phyloP scores from a whole-genome alignment of 2,888 invertebrate genomes.

The Mimachlamys varia region DNA sequence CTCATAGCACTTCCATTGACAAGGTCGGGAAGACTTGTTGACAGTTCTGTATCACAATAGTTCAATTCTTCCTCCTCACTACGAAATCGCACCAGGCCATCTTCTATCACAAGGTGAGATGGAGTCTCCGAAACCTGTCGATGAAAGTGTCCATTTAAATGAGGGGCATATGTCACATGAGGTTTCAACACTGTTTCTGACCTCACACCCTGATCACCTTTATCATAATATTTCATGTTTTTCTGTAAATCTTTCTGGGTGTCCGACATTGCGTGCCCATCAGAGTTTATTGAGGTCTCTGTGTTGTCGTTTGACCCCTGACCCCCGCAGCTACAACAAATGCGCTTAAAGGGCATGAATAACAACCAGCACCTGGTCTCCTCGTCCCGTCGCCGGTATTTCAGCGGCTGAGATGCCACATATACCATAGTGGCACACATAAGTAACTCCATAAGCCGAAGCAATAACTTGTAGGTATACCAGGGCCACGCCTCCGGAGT shows the following conservation, averaged over 20 bases:
- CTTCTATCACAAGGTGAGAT: conserved; percentile 92
- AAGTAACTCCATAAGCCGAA: conserved; percentile 92
- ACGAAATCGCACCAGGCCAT: conserved; percentile 93
- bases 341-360: conserved; percentile 56
- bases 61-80: conserved; percentile 85
- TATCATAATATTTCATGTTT: conserved; percentile 43
- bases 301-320: conserved; percentile 46
- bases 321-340: conserved; percentile 54
- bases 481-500: conserved; percentile 89
- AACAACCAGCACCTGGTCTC: conserved; percentile 50
- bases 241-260: conserved; percentile 54
- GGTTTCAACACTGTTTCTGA: background rate
- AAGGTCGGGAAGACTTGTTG: conserved; percentile 57
- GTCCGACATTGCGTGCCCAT: conserved; percentile 53
- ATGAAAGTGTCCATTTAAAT: background rate
- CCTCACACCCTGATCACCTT: background rate
- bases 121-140: background rate
- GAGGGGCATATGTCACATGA: background rate
- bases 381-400: conserved; percentile 63
- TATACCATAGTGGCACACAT: conserved; percentile 92
- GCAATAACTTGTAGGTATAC: conserved; percentile 94
- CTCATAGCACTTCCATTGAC: conserved; percentile 56
- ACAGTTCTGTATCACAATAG: conserved; percentile 46
- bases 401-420: conserved; percentile 88
- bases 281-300: conserved; percentile 49